A percentile compares a stretch with the other conserved stretches of the same genome.
These are phyloP conservation scores for Atrichornis clamosus DNA, from an alignment of 2,113 vertebrate genomes.

Conservation along the genomic window DNA sequence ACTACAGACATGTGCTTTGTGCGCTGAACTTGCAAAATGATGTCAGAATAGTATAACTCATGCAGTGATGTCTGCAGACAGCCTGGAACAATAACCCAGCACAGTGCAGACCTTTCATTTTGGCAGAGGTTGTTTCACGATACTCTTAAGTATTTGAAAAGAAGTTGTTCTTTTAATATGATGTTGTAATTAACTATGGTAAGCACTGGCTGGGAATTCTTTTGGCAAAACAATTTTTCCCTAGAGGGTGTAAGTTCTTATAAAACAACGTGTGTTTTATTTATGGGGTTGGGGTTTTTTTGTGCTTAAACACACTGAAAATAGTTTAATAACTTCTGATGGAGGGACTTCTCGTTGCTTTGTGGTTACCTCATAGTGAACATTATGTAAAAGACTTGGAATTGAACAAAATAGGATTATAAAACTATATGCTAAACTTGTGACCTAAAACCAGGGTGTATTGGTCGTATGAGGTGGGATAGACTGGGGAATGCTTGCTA, in stretches of 20 bases:
- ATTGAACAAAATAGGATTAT: background rate
- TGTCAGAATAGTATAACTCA: conserved; percentile 19
- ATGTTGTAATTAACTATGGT: conserved; percentile 5
- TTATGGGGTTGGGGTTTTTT: background rate
- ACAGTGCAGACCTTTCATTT: background rate
- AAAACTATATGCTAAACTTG: background rate
- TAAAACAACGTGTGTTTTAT: background rate
- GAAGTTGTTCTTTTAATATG: background rate
- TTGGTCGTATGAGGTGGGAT: background rate
- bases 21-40: conserved; percentile 21
- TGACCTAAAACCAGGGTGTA: background rate
- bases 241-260: background rate
- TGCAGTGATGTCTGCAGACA: conserved; percentile 5
- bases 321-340: background rate
- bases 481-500: background rate
- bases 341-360: background rate
- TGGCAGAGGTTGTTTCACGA: background rate
- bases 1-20: conserved; percentile 12
- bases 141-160: background rate
- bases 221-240: background rate
- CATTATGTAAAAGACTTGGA: background rate
- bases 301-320: background rate
- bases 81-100: conserved; percentile 31
- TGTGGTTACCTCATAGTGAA: background rate
- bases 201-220: background rate